Percentiles rank a stretch among this genome's conserved stretches.
phyloP scores from a whole-genome alignment of 2,797 vertebrate species.

The Danio jaintianensis region DNA sequence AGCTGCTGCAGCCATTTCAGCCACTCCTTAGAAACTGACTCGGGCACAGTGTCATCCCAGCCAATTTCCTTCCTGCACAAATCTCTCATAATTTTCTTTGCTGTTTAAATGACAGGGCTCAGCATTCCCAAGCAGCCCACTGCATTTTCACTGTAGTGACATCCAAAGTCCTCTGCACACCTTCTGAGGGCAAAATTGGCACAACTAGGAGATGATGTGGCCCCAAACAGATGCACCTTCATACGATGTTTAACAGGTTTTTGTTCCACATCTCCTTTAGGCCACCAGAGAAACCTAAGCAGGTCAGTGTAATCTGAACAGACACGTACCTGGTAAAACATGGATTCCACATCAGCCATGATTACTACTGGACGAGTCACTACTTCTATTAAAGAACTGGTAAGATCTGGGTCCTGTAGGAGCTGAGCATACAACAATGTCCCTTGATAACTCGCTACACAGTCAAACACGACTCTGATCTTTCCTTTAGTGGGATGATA shows the following conservation, averaged over 20 bases:
- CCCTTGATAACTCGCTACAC: constrained; percentile 16
- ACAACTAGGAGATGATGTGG: constrained; percentile 2
- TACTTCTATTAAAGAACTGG: constrained; percentile 35
- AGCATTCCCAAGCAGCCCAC: background rate
- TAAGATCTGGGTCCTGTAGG: constrained; percentile 29
- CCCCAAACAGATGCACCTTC: constrained; percentile 25
- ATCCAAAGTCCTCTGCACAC: constrained; percentile 19
- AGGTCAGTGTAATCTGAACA: constrained; percentile 2
- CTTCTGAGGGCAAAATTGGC: constrained; percentile 30
- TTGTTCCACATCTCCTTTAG: constrained; percentile 13
- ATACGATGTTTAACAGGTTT: constrained; percentile 32
- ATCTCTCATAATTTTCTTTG: constrained; percentile 4
- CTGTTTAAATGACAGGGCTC: background rate
- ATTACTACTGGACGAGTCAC: constrained; percentile 17
- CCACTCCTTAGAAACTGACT: background rate
- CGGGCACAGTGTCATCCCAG: constrained; percentile 9
- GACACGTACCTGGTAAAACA: constrained; percentile 39
- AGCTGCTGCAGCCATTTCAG: background rate
- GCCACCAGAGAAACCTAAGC: constrained; percentile 7
- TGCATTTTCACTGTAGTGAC: background rate
- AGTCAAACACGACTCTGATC: constrained; percentile 3
- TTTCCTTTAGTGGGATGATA: constrained; percentile 7
- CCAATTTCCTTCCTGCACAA: background rate
- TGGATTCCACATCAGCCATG: constrained; percentile 39
- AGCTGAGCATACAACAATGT: constrained; percentile 35